These are phyloP conservation scores for Lepidonotus clava DNA, from an alignment of 2,888 invertebrate genomes.

Conservation along the genomic window DNA sequence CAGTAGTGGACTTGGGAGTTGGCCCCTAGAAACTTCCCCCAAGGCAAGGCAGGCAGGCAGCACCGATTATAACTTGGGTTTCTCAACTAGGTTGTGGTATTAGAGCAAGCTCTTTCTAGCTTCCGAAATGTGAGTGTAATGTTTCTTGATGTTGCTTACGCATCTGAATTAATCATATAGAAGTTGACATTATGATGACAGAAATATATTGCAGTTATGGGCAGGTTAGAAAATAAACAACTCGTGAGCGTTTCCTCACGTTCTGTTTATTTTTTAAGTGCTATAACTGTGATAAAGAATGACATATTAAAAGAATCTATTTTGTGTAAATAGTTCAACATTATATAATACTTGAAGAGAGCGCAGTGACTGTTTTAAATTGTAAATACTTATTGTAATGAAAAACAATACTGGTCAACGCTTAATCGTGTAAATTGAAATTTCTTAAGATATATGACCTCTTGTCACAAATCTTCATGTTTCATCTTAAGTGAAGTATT, in stretches of 20 bases:
- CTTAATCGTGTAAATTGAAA: not conserved
- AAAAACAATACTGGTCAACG: not conserved
- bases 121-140: not conserved
- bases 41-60: too few relatives aligned
- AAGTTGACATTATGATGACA: not conserved
- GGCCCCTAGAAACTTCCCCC: too few relatives aligned
- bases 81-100: not conserved
- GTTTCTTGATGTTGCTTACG: not conserved
- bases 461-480: too few relatives aligned
- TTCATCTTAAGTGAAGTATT: too few relatives aligned
- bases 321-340: not conserved
- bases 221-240: conserved; percentile 1
- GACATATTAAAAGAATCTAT: not conserved
- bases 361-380: not conserved
- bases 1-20: too few relatives aligned
- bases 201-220: not conserved
- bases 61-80: not conserved
- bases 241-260: not conserved
- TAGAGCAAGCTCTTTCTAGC: not conserved
- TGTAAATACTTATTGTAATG: not conserved
- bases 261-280: conserved; percentile 5
- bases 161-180: not conserved
- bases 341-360: not conserved
- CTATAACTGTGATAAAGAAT: conserved; percentile 9
- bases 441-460: not conserved